Evolutionary conservation across 2,797 vertebrate genomes (phyloP), one percentile per base, ranked within the genome.

Genomic region (Sphenopsis melanotis): DNA sequence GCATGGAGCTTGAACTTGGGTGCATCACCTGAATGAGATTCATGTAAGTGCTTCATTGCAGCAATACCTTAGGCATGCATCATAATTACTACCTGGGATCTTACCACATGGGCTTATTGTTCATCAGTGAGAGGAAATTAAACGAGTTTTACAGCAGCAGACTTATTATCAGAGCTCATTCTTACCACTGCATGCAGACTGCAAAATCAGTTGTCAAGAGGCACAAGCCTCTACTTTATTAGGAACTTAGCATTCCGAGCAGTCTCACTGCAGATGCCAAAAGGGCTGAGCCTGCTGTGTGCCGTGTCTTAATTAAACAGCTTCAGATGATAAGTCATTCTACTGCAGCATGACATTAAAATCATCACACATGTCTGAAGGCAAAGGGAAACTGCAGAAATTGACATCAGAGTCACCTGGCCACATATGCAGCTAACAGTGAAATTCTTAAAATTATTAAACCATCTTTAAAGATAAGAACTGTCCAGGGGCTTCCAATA

Each of bases 251-350:
- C 49, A 94, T 93, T 94, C 92, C 9, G 41, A 94, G 83, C 81
- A 74, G 39, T 74, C 74, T 94, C 7, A 0, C 77, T 72, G 83
- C 50, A 68, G 82, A 85, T 65, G 92, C 94, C 77, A 82, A 86
- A 93, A 63, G 94, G 94, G 72, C 63, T 86, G 63, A 92, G 77
- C 85, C 90, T 94, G 79, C 85, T 75, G 79, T 81, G 94, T 87
- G 93, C 83, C 85, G 91, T 9, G 21, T 90, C 91, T 96, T 95
- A 96, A 95, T 96, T 94, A 91, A 95, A 94, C 57, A 88, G 91
- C 39, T 93, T 90, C 66, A 79, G 59, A 96, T 66, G 85, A 76
- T 90, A 96, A 97, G 93, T 84, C 91, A 93, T 96, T 94, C 87
- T 82, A 66, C 76, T 88, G 89, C 89, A 90, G 94, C 75, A 66